Percentiles rank a stretch among this genome's conserved stretches.
Conservation (phyloP, 1,140 invertebrate species). For the Plectus sambesii region DNA sequence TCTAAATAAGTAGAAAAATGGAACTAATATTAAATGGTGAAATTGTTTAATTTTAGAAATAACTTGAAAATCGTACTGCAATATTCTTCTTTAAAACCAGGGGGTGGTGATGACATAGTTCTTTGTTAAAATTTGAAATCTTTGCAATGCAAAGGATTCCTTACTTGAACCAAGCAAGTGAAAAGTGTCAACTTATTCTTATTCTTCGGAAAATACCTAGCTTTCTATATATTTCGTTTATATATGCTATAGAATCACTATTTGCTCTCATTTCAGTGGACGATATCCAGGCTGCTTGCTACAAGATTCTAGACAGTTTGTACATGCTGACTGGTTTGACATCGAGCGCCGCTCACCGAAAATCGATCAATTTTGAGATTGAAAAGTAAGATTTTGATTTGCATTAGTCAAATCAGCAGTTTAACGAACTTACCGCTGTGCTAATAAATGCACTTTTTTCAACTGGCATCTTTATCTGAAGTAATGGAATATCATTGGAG, state of each 20-base stretch:
- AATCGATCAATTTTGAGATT: constrained; percentile 32
- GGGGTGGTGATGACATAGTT: too few relatives aligned
- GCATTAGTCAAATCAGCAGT: neutral
- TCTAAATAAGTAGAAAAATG: constrained; percentile 1
- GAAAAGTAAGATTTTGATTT: constrained; percentile 32
- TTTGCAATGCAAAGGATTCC: constrained; percentile 9
- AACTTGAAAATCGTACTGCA: too few relatives aligned
- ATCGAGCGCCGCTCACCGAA: constrained; percentile 27
- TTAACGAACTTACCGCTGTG: too few relatives aligned
- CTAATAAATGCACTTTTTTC: neutral
- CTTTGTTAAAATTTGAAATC: too few relatives aligned
- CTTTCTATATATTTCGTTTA: constrained; percentile 2
- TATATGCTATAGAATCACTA: constrained; percentile 4
- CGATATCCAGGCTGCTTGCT: constrained; percentile 96
- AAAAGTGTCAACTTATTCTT: constrained; percentile 16
- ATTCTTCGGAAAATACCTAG: too few relatives aligned
- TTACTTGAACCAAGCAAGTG: constrained; percentile 13
- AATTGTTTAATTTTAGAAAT: too few relatives aligned
- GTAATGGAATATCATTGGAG: neutral
- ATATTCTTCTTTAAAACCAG: too few relatives aligned
- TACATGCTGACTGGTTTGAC: constrained; percentile 56
- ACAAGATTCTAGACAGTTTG: constrained; percentile 86
- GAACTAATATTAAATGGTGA: too few relatives aligned
- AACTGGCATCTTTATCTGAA: neutral
- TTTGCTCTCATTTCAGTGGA: constrained; percentile 59